phyloP scores from a whole-genome alignment of 2,797 vertebrate species.

The Anas bernieri region DNA sequence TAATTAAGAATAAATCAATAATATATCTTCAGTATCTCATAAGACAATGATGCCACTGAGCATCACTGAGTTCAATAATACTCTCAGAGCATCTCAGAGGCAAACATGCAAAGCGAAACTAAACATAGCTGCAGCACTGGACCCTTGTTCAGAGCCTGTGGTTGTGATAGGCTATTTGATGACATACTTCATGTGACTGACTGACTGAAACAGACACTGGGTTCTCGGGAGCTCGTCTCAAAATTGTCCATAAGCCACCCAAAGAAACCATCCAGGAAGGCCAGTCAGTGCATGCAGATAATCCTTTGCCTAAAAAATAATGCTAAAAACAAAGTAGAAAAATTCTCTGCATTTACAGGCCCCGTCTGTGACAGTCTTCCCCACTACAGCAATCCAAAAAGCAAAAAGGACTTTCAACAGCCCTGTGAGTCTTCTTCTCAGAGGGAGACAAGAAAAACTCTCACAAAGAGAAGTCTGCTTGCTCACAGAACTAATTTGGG shows the following conservation, averaged over 20 bases:
- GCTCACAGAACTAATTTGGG: not conserved
- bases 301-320: not conserved
- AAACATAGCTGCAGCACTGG: not conserved
- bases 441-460: not conserved
- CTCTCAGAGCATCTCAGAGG: not conserved
- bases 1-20: not conserved
- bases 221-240: not conserved
- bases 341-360: not conserved
- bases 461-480: not conserved
- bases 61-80: not conserved
- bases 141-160: not conserved
- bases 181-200: not conserved
- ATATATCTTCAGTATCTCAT: not conserved
- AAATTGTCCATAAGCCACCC: not conserved
- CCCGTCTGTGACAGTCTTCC: not conserved
- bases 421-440: not conserved
- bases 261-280: not conserved
- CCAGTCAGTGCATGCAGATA: not conserved
- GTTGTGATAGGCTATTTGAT: not conserved
- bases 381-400: not conserved
- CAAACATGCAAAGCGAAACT: not conserved
- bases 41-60: not conserved
- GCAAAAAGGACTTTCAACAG: not conserved
- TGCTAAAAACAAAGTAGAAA: not conserved
- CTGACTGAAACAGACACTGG: not conserved